phyloP scores from a whole-genome alignment of 2,797 vertebrate genomes.

The Harpagifer antarcticus region DNA sequence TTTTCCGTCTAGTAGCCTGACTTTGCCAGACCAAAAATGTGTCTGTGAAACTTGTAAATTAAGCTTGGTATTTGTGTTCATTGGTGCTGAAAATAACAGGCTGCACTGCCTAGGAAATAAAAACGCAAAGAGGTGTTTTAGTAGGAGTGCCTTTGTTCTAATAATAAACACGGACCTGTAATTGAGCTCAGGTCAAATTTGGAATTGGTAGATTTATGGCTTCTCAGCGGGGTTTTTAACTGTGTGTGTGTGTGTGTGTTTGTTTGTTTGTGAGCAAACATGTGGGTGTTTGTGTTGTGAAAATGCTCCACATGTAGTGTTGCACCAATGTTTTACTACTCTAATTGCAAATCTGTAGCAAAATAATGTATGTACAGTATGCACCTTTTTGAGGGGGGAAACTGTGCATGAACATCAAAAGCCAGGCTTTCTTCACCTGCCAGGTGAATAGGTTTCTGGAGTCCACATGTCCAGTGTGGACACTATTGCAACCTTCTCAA shows the following conservation, averaged over 20 bases:
- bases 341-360: background rate
- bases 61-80: background rate
- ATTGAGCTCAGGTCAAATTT: slow-evolving; percentile 62
- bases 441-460: slow-evolving; percentile 47
- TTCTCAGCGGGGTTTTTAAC: slow-evolving; percentile 39
- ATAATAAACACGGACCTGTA: slow-evolving; percentile 64
- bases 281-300: slow-evolving; percentile 28
- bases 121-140: slow-evolving; percentile 26
- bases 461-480: slow-evolving; percentile 43
- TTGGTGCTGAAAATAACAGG: background rate
- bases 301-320: background rate
- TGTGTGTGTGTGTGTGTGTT: slow-evolving; percentile 10
- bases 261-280: background rate
- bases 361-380: background rate
- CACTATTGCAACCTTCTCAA: slow-evolving; percentile 53
- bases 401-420: slow-evolving; percentile 34
- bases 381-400: background rate
- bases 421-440: slow-evolving; percentile 44
- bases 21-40: background rate
- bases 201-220: slow-evolving; percentile 56
- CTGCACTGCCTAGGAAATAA: background rate
- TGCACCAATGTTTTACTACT: background rate
- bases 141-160: slow-evolving; percentile 48
- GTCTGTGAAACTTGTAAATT: background rate
- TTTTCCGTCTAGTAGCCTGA: background rate